Evolutionary conservation across 2,888 invertebrate genomes (phyloP).

Genomic region (Listrodromus nycthemerus): DNA sequence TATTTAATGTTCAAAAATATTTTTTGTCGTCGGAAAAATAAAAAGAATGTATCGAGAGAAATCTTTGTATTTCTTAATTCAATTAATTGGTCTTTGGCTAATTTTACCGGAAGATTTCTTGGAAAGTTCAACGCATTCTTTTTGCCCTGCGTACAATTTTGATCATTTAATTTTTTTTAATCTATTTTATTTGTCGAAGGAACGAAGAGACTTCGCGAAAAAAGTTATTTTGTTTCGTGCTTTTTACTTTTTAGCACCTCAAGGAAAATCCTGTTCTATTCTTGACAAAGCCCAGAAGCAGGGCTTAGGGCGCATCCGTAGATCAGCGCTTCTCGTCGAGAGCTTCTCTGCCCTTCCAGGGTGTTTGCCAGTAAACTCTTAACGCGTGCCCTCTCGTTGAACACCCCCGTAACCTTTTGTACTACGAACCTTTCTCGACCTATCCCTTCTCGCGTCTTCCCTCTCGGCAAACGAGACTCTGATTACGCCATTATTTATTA

Average conservation of each 20-base stretch:
- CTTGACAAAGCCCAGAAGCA: background rate
- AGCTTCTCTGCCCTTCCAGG: slow-evolving; percentile 52
- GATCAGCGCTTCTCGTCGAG: slow-evolving; percentile 45
- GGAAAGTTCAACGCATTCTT: background rate
- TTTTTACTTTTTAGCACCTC: background rate
- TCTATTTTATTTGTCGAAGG: background rate
- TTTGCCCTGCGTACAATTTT: background rate
- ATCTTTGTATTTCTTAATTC: no score
- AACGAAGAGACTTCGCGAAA: background rate
- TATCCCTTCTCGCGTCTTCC: slow-evolving; percentile 67
- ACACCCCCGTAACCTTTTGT: slow-evolving; percentile 69
- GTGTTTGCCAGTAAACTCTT: slow-evolving; percentile 64
- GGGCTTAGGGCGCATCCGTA: slow-evolving; percentile 32
- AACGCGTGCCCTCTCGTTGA: slow-evolving; percentile 41
- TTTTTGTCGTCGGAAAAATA: no score
- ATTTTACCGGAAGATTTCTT: no score
- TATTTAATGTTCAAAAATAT: background rate
- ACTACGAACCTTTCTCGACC: slow-evolving; percentile 61
- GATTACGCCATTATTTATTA: slow-evolving; percentile 84
- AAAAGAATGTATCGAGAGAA: no score
- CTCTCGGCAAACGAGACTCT: slow-evolving; percentile 77
- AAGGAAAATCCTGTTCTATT: slow-evolving; percentile 37
- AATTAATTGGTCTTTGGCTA: no score
- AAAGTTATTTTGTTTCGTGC: background rate
- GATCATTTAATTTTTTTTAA: background rate